These are phyloP conservation scores for Cydia strobilella DNA, from an alignment of 1,140 invertebrate species.

Conservation along the genomic window DNA sequence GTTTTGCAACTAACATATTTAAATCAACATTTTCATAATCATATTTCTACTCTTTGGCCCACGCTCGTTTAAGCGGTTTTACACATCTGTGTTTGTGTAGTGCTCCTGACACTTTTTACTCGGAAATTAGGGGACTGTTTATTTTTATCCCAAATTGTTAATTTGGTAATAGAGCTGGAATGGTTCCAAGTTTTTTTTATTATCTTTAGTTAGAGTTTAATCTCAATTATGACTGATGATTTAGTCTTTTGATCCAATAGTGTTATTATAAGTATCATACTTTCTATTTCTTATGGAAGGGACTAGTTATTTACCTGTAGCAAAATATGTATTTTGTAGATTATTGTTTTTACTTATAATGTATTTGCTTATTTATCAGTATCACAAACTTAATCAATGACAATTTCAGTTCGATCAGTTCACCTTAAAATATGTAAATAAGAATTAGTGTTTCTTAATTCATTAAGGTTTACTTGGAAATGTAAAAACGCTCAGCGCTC, in stretches of 20 bases:
- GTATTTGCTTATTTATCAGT: too few relatives aligned
- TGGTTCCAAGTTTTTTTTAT: conserved; percentile 1
- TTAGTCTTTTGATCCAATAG: not conserved
- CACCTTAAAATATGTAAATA: too few relatives aligned
- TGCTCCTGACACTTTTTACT: conserved; percentile 28
- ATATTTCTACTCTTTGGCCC: conserved; percentile 31
- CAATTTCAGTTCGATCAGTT: too few relatives aligned
- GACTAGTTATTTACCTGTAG: too few relatives aligned
- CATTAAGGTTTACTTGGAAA: too few relatives aligned
- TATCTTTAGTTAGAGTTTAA: not conserved
- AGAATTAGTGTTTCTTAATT: too few relatives aligned
- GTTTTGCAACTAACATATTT: too few relatives aligned
- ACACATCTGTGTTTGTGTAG: conserved; percentile 34
- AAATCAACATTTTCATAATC: not conserved
- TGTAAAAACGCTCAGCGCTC: not conserved
- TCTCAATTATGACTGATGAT: not conserved
- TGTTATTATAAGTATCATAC: not conserved
- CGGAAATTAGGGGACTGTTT: conserved; percentile 17
- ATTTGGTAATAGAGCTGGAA: conserved; percentile 21
- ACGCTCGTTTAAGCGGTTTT: conserved; percentile 35
- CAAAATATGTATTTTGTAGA: too few relatives aligned
- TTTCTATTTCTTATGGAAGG: too few relatives aligned
- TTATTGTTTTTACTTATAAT: too few relatives aligned
- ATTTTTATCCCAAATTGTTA: conserved; percentile 27
- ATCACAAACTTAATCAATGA: too few relatives aligned